Evolutionary conservation across 2,888 invertebrate genomes (phyloP), one percentile per base, ranked within the genome.

Genomic region (Drosophila atripex): DNA sequence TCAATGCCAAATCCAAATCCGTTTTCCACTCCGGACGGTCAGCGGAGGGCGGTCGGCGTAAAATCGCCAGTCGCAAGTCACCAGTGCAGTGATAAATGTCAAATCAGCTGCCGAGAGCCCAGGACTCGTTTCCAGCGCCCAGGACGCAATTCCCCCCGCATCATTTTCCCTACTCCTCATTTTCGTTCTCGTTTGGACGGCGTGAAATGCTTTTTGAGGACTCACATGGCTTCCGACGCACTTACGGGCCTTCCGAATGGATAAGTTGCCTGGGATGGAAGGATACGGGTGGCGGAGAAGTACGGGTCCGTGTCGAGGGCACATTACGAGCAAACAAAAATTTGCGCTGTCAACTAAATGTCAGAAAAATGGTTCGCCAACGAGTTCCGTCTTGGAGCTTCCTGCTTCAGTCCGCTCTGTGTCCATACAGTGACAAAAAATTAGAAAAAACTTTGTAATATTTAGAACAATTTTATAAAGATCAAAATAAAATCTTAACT

Each of bases 331-430:
- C 85, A 85, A 78, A 84, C 80, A 82, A 80, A 83, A 85, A 75
- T 85, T 80, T 79, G 79, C 79, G 78, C 78, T 86, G 84, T 86
- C 84, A 86, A 86, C 83, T 85, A 85, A 85, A 85, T 83, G 84
- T 85, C 84, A 85, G 84, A 79, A 85, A 85, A 85, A 86, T 86
- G 79, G 78, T 71, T 58, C 66, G 75, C 75, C 76, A 73, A 55
- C 76, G 71, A 70, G 56, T 55, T 58, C 58, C 55, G 60, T 71
- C 61, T 71, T 58, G 61, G 57, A 68, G 39, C 66, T 60, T 54
- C 25, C 39, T 16, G 39, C 7, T 14, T 4, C 7, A 7, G 39
- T 21, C 28, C 30, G 41, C 30, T 54, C 39, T 47, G 70, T 49
- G 58, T 35, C n/a, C 32, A 18, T 12, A 12, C 61, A 60, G 57